These are phyloP conservation scores for Scomber scombrus DNA, from an alignment of 2,113 vertebrate species.

Conservation along the genomic window DNA sequence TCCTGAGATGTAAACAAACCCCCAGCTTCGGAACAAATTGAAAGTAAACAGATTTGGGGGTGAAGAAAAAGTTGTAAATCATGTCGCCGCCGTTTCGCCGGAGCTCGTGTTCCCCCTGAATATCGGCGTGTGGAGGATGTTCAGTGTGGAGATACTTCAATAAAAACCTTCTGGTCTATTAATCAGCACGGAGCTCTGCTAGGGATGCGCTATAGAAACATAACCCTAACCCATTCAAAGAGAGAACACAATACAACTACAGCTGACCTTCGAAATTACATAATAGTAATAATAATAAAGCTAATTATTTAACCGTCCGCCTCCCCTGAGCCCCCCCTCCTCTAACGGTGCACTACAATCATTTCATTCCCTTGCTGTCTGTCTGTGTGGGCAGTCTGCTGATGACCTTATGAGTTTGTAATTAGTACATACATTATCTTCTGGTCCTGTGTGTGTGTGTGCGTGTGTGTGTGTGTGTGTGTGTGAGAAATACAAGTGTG, in stretches of 20 bases:
- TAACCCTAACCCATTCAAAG: no score
- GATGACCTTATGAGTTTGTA: conserved; percentile 52
- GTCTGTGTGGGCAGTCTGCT: conserved; percentile 22
- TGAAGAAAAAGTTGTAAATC: conserved; percentile 24
- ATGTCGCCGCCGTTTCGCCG: conserved; percentile 18
- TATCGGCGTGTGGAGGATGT: conserved; percentile 2
- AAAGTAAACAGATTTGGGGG: conserved; percentile 52
- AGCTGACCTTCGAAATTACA: conserved; percentile 11
- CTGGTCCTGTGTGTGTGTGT: background rate
- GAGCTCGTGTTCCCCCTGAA: background rate
- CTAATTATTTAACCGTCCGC: background rate
- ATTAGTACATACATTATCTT: conserved; percentile 33
- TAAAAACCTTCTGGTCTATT: background rate
- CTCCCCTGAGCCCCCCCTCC: conserved; percentile 1
- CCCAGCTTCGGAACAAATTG: conserved; percentile 48
- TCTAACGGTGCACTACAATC: conserved; percentile 17
- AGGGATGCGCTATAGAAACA: background rate
- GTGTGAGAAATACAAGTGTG: background rate
- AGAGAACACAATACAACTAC: background rate
- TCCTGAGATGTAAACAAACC: conserved; percentile 56
- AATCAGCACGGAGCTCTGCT: conserved; percentile 6
- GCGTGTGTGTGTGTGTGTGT: background rate
- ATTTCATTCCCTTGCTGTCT: conserved; percentile 22
- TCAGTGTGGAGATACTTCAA: conserved; percentile 23
- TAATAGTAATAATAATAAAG: conserved; percentile 1